Conservation (phyloP, 2,797 vertebrate species). For the Gymnoscopelus braueri region DNA sequence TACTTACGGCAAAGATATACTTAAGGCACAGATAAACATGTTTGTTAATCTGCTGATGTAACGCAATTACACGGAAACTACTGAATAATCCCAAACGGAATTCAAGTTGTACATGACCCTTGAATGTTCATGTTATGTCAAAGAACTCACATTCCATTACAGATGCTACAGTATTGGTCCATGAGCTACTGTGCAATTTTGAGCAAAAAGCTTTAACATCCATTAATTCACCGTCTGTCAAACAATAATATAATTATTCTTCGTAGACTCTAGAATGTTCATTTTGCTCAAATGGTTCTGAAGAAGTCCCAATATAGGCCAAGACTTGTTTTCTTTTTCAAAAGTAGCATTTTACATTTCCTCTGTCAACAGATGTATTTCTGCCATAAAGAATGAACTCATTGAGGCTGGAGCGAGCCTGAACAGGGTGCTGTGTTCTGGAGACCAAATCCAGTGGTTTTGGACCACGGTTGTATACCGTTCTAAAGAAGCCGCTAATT, state of each 20-base stretch:
- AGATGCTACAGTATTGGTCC: neutral
- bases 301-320: conserved; percentile 1
- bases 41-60: conserved; percentile 46
- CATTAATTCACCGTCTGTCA: neutral
- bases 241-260: neutral
- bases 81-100: conserved; percentile 33
- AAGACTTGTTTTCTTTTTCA: conserved; percentile 60
- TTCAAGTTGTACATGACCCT: conserved; percentile 10
- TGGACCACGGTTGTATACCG: conserved; percentile 29
- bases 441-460: conserved; percentile 28
- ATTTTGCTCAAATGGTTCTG: neutral
- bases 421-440: conserved; percentile 44
- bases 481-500: conserved; percentile 40
- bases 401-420: conserved; percentile 49
- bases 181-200: neutral
- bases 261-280: neutral
- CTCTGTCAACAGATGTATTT: conserved; percentile 43
- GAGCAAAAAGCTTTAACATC: neutral
- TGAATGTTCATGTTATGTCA: neutral
- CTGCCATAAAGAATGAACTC: conserved; percentile 58
- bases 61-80: conserved; percentile 18
- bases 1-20: conserved; percentile 9
- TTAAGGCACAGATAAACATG: neutral
- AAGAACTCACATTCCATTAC: neutral
- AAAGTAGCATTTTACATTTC: conserved; percentile 55